phyloP scores from a whole-genome alignment of 2,113 vertebrate species.

The Ellobius talpinus region DNA sequence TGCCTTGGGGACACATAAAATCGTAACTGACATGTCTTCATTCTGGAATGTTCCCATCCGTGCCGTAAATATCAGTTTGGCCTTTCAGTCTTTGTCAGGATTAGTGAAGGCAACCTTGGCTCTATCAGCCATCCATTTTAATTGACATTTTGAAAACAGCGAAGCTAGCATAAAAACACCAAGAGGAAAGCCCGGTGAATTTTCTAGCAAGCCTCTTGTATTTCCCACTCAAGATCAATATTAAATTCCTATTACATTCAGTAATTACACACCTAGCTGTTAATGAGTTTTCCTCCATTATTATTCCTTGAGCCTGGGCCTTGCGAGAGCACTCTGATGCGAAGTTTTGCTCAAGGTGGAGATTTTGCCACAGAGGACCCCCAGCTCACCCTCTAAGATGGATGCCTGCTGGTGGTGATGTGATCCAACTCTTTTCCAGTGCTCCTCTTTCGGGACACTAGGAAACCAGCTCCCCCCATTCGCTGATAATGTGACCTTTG shows the following conservation, averaged over 20 bases:
- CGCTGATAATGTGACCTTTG: neutral
- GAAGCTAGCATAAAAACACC: neutral
- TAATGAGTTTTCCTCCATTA: conserved; percentile 17
- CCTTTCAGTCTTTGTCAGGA: neutral
- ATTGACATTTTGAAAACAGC: conserved; percentile 44
- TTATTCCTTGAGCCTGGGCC: conserved; percentile 20
- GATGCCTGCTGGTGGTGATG: neutral
- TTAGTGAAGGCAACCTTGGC: neutral
- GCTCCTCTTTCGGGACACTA: neutral
- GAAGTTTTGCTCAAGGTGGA: conserved; percentile 15
- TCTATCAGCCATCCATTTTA: neutral
- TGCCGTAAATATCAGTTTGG: neutral
- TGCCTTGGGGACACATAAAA: neutral
- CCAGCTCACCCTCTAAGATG: neutral
- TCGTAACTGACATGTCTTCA: neutral
- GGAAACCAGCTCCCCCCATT: neutral
- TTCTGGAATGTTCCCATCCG: neutral
- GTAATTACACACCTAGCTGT: neutral
- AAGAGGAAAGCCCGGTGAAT: neutral
- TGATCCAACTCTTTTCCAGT: neutral
- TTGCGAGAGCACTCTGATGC: neutral
- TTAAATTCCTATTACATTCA: neutral
- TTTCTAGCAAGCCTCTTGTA: conserved; percentile 42
- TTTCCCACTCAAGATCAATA: conserved; percentile 19
- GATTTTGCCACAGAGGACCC: neutral